Base-by-base conservation (phyloP, 2,888 invertebrate species). In the Cistogaster globosa region DNA sequence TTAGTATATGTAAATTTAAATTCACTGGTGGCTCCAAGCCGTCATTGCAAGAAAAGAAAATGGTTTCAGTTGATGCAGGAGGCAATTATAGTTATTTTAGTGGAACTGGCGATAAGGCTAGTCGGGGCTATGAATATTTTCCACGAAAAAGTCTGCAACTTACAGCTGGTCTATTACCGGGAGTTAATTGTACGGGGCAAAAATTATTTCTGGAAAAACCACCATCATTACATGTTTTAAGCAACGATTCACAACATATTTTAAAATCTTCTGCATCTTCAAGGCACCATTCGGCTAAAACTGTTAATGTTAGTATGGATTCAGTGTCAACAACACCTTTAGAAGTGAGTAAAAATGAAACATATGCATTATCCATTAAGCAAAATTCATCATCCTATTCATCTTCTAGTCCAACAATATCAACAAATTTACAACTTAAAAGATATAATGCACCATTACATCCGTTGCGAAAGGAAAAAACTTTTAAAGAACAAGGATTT, bases 11-110 rank as follows among this genome's bases (percentile, higher is more conserved):
- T 91, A 98, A 98, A 92, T 98, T 98, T 90, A 98, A 98, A 91
- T 97, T 98, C 91, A 97, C 97, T 0, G 97, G 97, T 0, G 98
- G 98, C 12, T 97, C 97, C 0, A 97, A 97, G 87, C 98, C 98
- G 0, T 96, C 96, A 80, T 91, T 98, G 65, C 97, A 98, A 90
- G 97, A 98, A 90, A 98, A 98, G 93, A 98, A 98, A 92, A 97
- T 97, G 95, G 93, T 98, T 0, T 97, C 97, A 0, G 97, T 98
- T 0, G 97, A 97, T 91, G 96, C 97, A 0, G 97, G 97, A 1
- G 97, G 97, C 0, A 97, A 97, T 90, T 97, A 97, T 88, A 93
- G 96, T 36, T 97, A 97, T 89, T 97, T 97, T 92, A 97, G 96
- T 88, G 97, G 97, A 0, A 97, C 97, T 0, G 97, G 97, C 0